Evolutionary conservation across 1,140 invertebrate species (phyloP), one percentile per base, ranked within the genome.

Genomic region (Aphelenchoides besseyi): DNA sequence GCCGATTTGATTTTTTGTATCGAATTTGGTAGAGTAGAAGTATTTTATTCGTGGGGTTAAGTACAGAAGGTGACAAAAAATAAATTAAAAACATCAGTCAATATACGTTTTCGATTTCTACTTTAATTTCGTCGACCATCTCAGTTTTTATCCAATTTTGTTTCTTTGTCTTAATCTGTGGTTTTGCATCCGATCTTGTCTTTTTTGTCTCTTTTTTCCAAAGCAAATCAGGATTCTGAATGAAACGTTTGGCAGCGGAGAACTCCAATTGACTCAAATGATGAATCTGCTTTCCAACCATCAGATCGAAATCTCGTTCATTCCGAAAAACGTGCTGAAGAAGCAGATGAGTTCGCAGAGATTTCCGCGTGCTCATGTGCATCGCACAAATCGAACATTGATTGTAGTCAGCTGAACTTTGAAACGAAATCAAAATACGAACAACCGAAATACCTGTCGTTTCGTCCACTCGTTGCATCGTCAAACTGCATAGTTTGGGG

Each of bases 271-370:
- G n/a, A 29, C 16, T 5, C 26, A 54, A 29, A 8, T 52, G 62
- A 16, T 59, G 33, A 18, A 52, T 8, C 16, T n/a, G 33, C 5
- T 8, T 67, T 18, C 5, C 5, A 52, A 70, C 18, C 26, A 70
- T 12, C 1, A 72, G 18, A 36, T 71, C 32, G 16, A 70, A 52
- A 16, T 55, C 69, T 29, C 37, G 23, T 26, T 70, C 9, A n/a
- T 48, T 18, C 12, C 69, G 69, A 2, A 70, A 33, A 26, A 72
- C 26, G 68, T 70, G 69, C 23, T 70, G 69, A 35, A 70, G 52
- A 41, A 70, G 29, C 3, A 72, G 23, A 32, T 70, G 69, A 3
- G 32, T 29, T 5, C 32, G 69, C 23, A 72, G 48, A 23, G 48
- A 66, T 41, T 72, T 70, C 18, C 69, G 68, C 16, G 62, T 70